Percentiles rank a stretch among this genome's conserved stretches.
Evolutionary conservation across 2,797 vertebrate genomes (phyloP).

Genomic region (Pseudochromis fuscus): DNA sequence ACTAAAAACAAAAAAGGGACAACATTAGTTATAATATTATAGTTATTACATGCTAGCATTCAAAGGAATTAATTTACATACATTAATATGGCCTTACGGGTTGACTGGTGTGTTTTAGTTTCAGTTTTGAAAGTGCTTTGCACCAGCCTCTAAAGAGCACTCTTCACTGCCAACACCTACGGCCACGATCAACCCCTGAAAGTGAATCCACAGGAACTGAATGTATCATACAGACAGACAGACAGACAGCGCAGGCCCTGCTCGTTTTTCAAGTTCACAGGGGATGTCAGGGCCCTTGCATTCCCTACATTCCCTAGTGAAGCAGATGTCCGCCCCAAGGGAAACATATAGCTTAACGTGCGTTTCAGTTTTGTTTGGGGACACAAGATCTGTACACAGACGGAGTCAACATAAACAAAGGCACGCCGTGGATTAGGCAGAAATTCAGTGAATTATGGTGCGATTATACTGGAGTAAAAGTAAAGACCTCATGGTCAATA

Average conservation of each 20-base stretch:
- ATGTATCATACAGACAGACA: slow-evolving; percentile 25
- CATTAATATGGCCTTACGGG: no score
- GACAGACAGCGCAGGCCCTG: slow-evolving; percentile 34
- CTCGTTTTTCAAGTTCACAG: slow-evolving; percentile 77
- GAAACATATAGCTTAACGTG: slow-evolving; percentile 61
- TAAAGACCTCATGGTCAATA: slow-evolving; percentile 32
- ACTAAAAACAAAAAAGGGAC: no score
- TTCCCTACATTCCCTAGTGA: slow-evolving; percentile 71
- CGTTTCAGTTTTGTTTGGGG: slow-evolving; percentile 64
- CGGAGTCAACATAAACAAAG: slow-evolving; percentile 49
- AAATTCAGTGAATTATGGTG: not conserved
- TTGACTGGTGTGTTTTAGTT: slow-evolving; percentile 16
- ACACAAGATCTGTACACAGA: slow-evolving; percentile 49
- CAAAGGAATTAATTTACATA: not conserved
- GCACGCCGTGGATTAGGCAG: slow-evolving; percentile 10
- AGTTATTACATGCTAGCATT: no score
- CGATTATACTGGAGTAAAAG: slow-evolving; percentile 1
- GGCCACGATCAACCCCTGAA: slow-evolving; percentile 38
- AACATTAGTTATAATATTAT: no score
- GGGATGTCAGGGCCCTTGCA: slow-evolving; percentile 68
- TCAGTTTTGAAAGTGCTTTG: slow-evolving; percentile 12
- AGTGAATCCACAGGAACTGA: slow-evolving; percentile 23
- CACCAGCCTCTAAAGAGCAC: slow-evolving; percentile 25
- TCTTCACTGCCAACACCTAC: slow-evolving; percentile 17
- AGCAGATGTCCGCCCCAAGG: slow-evolving; percentile 63